Base-by-base conservation (phyloP, 2,113 vertebrate species). In the Athene noctua region DNA sequence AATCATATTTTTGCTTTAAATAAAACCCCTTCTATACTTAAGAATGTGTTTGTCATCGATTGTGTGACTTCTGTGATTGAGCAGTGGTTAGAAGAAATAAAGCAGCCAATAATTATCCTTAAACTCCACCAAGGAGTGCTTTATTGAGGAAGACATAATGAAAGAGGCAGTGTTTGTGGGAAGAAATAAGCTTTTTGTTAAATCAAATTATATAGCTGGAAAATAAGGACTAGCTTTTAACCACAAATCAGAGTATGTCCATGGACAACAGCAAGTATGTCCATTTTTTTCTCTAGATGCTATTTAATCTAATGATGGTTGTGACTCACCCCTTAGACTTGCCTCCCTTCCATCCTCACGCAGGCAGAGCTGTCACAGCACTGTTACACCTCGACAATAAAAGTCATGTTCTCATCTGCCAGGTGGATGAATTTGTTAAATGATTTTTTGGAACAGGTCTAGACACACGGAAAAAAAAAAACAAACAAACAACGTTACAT, bases 1-100 rank as follows among this genome's bases (percentile, higher is more conserved):
- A 97, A 95, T 96, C 94, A 96, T 46, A 68, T 75, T 89, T 87
- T 88, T 61, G 44, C 88, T 93, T 88, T 96, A 94, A 97, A 95
- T 93, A 95, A 95, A 90, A n/a, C 75, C 72, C 88, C 62, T 86
- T 88, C 86, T 75, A 36, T 66, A 44, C 75, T 90, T 54, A 30
- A 80, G 95, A 65, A 86, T 12, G 54, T 36, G 67, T 80, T 94
- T 86, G 80, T 70, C 96, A 90, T 59, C 0, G 3, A 8, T 7
- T 86, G 71, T 88, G 85, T 58, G 81, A 61, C 88, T 96, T 57
- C 65, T 65, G 66, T 82, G 95, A 83, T 73, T 70, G 95, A 96
- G 67, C 62, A 73, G 75, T 4, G 27, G 19, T 80, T 19, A 9
- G 62, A 49, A 86, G 88, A 65, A 68, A 70, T 44, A 36, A 90